These are phyloP conservation scores for Zaprionus africanus DNA, from an alignment of 1,140 invertebrate genomes.

Conservation along the genomic window DNA sequence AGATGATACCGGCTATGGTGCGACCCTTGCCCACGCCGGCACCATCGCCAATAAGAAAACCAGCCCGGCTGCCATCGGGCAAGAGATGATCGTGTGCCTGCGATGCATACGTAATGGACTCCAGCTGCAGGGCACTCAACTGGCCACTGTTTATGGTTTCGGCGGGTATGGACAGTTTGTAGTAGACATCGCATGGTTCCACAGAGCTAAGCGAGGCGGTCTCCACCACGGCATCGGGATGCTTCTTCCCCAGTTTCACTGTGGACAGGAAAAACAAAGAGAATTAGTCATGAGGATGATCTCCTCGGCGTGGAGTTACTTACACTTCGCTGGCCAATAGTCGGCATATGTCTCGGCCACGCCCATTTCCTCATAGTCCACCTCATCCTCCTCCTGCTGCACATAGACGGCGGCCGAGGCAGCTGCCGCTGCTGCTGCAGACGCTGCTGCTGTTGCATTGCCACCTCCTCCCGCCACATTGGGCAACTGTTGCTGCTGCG, in stretches of 20 bases:
- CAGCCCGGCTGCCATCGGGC: conserved; percentile 95
- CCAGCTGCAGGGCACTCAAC: conserved; percentile 97
- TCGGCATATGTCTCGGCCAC: conserved; percentile 99
- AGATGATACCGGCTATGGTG: conserved; percentile 99
- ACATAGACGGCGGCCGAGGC: conserved; percentile 40
- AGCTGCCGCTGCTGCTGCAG: conserved; percentile 30
- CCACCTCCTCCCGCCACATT: neutral
- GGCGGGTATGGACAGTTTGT: conserved; percentile 93
- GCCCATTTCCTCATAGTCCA: conserved; percentile 98
- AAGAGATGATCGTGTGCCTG: conserved; percentile 98
- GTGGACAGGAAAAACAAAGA: conserved; percentile 10
- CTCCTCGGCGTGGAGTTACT: too few species aligned
- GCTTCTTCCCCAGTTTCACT: conserved; percentile 97
- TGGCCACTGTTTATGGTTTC: conserved; percentile 93
- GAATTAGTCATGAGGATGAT: neutral
- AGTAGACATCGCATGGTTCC: conserved; percentile 97
- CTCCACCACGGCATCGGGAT: conserved; percentile 99
- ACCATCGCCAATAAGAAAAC: conserved; percentile 99
- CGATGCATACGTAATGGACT: conserved; percentile 97
- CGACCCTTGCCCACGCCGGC: conserved; percentile 99
- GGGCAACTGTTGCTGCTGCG: conserved; percentile 14
- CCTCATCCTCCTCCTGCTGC: conserved; percentile 91
- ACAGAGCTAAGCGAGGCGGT: conserved; percentile 98
- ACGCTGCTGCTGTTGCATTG: conserved; percentile 26
- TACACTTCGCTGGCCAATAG: conserved; percentile 98